Conservation (phyloP, 2,888 invertebrate species). For the Quadriops clusia region DNA sequence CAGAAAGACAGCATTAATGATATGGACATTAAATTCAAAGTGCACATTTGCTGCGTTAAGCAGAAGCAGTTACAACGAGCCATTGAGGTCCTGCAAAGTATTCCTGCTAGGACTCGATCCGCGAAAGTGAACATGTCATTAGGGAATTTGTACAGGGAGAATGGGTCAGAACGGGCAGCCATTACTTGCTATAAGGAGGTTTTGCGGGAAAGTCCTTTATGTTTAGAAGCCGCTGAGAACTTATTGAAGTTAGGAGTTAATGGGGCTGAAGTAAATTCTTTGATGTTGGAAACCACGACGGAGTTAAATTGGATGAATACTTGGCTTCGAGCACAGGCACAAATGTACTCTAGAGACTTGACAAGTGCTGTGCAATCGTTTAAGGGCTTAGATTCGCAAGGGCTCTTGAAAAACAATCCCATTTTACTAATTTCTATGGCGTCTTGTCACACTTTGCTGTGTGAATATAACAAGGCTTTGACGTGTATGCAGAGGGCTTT, state of each 20-base stretch:
- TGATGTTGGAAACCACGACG: conserved; percentile 48
- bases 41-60: conserved; percentile 56
- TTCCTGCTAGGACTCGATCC: conserved; percentile 53
- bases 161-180: conserved; percentile 59
- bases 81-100: conserved; percentile 41
- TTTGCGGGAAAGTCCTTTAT: conserved; percentile 55
- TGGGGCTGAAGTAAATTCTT: conserved; percentile 61
- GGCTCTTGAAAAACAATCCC: conserved; percentile 54
- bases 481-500: conserved; percentile 38
- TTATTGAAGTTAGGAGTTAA: conserved; percentile 53
- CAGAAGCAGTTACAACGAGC: conserved; percentile 53
- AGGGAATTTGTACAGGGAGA: conserved; percentile 57
- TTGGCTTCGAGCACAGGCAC: conserved; percentile 54
- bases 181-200: conserved; percentile 70
- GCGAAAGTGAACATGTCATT: conserved; percentile 67
- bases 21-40: conserved; percentile 59
- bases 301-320: conserved; percentile 44
- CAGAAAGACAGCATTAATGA: conserved; percentile 45
- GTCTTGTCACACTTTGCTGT: conserved; percentile 59
- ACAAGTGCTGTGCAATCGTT: conserved; percentile 53
- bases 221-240: conserved; percentile 62
- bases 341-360: conserved; percentile 56
- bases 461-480: conserved; percentile 56
- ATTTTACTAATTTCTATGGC: conserved; percentile 57
- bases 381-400: conserved; percentile 52